Conservation (phyloP, 1,140 invertebrate species). For the Habropoda laboriosa region DNA sequence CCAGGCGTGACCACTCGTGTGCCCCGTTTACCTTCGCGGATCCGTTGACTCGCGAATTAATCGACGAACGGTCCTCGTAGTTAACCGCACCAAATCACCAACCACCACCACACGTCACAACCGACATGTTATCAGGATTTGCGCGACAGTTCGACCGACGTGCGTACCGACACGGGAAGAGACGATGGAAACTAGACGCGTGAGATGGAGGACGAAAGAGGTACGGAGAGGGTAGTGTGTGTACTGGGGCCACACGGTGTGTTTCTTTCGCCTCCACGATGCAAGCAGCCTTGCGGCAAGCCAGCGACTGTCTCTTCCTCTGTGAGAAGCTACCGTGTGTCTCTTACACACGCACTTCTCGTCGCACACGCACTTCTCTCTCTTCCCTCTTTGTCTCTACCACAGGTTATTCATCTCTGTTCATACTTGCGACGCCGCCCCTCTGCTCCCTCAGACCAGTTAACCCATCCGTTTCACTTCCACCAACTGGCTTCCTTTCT, state of each 20-base stretch:
- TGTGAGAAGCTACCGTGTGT: constrained; percentile 71
- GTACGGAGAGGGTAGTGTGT: constrained; percentile 10
- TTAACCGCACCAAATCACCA: not conserved
- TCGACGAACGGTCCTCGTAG: not conserved
- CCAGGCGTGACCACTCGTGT: not conserved
- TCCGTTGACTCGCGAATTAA: not conserved
- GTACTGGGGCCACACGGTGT: no score
- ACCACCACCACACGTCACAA: no score
- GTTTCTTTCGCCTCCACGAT: constrained; percentile 67
- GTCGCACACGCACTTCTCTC: constrained; percentile 62
- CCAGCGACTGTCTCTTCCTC: constrained; percentile 72
- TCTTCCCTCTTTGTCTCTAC: constrained; percentile 14
- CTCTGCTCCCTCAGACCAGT: constrained; percentile 29
- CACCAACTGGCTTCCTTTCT: not conserved
- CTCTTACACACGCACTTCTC: constrained; percentile 62
- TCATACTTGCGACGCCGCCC: constrained; percentile 5
- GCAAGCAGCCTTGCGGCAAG: constrained; percentile 69
- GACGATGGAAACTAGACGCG: constrained; percentile 24
- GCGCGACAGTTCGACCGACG: not conserved
- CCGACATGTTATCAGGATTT: not conserved
- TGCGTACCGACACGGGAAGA: no score
- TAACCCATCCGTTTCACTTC: not conserved
- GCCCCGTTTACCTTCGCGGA: constrained; percentile 8
- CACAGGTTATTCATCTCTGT: not conserved
- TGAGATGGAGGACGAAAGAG: constrained; percentile 44